Conservation (phyloP, 2,888 invertebrate genomes). For the Dynastes hyllus region DNA sequence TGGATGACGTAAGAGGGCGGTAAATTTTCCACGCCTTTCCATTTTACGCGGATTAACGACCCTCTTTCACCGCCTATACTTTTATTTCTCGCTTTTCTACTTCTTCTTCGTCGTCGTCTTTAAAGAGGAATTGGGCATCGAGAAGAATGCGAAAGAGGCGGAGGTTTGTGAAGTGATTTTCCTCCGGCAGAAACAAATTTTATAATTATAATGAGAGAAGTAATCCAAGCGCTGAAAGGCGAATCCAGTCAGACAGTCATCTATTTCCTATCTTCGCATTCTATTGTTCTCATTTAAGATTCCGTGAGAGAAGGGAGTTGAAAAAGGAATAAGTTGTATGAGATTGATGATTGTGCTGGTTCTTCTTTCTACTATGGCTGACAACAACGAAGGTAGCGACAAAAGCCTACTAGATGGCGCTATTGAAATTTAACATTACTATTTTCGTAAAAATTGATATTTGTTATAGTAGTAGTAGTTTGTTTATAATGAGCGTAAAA, state of each 20-base stretch:
- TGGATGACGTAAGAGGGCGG: constrained; percentile 23
- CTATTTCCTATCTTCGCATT: background rate
- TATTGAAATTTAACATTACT: too few relatives aligned
- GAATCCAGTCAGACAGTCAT: background rate
- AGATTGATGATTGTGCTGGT: background rate
- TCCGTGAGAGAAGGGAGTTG: background rate
- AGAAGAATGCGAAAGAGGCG: background rate
- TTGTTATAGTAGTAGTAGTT: too few relatives aligned
- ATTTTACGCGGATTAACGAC: constrained; percentile 5
- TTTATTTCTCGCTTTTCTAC: constrained; percentile 3
- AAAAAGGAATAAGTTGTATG: background rate
- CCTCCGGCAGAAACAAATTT: background rate
- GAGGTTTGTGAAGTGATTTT: background rate
- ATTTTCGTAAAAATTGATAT: too few relatives aligned
- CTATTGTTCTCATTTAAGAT: background rate
- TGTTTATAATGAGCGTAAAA: too few relatives aligned
- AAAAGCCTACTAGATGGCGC: too few relatives aligned
- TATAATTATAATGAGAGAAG: constrained; percentile 12
- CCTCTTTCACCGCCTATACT: constrained; percentile 1
- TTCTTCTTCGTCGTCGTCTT: background rate
- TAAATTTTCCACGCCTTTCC: constrained; percentile 17
- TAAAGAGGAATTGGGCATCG: background rate
- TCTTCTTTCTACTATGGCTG: too few relatives aligned
- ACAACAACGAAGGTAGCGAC: too few relatives aligned
- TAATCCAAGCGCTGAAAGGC: background rate